phyloP scores from a whole-genome alignment of 2,797 vertebrate species.

The Pseudochirops cupreus region DNA sequence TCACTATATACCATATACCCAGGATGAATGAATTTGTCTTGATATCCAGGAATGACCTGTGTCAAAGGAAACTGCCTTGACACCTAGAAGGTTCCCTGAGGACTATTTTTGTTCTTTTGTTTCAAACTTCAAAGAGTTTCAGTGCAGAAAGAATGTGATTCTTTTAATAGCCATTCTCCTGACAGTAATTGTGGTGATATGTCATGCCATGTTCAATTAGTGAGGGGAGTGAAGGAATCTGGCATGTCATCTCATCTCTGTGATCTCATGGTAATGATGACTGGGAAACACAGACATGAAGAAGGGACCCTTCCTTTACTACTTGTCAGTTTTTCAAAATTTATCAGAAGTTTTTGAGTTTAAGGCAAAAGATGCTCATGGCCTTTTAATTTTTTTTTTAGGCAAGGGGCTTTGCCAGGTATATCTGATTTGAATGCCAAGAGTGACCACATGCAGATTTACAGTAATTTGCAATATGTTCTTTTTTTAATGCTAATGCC shows the following conservation, averaged over 20 bases:
- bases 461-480: background rate
- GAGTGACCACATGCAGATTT: background rate
- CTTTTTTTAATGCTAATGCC: background rate
- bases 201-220: conserved; percentile 53
- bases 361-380: conserved; percentile 39
- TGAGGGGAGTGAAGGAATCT: conserved; percentile 64
- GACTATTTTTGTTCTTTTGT: conserved; percentile 60
- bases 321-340: conserved; percentile 52
- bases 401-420: conserved; percentile 36
- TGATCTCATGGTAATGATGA: conserved; percentile 61
- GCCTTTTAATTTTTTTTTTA: background rate
- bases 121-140: conserved; percentile 72
- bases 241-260: conserved; percentile 42
- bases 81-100: background rate
- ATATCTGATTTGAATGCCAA: conserved; percentile 37
- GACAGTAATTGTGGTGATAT: conserved; percentile 70
- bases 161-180: conserved; percentile 70
- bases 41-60: background rate
- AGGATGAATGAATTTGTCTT: conserved; percentile 2
- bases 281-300: conserved; percentile 61
- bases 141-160: conserved; percentile 62
- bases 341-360: conserved; percentile 62
- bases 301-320: conserved; percentile 28
- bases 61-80: background rate
- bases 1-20: background rate